Evolutionary conservation across 2,797 vertebrate species (phyloP).

Genomic region (Darevskia mixta): DNA sequence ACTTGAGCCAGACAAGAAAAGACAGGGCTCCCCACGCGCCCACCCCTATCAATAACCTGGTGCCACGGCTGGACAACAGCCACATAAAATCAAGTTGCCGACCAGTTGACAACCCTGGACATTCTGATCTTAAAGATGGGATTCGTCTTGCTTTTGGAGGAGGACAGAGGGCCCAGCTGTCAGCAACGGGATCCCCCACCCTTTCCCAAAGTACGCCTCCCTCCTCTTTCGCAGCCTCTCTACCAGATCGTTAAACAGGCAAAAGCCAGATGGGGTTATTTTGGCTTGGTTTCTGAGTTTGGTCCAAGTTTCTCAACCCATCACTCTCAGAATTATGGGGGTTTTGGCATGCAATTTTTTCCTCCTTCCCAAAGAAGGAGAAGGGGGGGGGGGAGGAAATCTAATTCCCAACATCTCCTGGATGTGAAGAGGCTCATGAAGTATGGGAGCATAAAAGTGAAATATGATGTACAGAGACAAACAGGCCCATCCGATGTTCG

Average conservation of each 20-base stretch:
- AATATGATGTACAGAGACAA: not conserved
- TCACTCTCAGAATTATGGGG: conserved; percentile 45
- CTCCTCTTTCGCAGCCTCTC: conserved; percentile 39
- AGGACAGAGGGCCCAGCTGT: not conserved
- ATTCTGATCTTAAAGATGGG: too few relatives aligned
- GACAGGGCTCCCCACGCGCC: too few relatives aligned
- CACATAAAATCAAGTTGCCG: too few relatives aligned
- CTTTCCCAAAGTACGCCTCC: not conserved
- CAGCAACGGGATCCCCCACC: not conserved
- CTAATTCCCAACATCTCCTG: conserved; percentile 64
- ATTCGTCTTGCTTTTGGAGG: too few relatives aligned
- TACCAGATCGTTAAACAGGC: conserved; percentile 40
- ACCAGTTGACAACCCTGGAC: too few relatives aligned
- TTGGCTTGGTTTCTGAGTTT: conserved; percentile 59
- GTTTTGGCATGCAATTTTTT: conserved; percentile 30
- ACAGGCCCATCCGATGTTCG: conserved; percentile 28
- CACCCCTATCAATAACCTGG: too few relatives aligned
- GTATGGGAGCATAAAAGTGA: conserved; percentile 28
- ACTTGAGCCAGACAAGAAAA: too few relatives aligned
- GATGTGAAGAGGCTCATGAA: conserved; percentile 54
- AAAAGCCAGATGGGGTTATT: conserved; percentile 70
- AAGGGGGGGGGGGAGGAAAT: not conserved
- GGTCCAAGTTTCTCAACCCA: conserved; percentile 53
- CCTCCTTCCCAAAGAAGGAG: too few relatives aligned
- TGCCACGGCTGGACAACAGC: too few relatives aligned